phyloP scores from a whole-genome alignment of 1,140 invertebrate species.

The Agrilus planipennis region DNA sequence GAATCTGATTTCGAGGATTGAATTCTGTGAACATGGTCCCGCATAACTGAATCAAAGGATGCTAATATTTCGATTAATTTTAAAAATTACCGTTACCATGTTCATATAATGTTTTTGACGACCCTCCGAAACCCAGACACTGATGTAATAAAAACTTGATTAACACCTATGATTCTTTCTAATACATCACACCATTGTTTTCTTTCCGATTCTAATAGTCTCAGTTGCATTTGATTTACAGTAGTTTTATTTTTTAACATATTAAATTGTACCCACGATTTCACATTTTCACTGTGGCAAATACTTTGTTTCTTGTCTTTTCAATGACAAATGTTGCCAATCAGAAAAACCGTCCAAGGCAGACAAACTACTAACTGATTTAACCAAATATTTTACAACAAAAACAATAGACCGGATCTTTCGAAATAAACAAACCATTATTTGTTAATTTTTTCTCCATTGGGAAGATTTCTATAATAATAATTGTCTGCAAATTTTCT shows the following conservation, averaged over 20 bases:
- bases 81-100: no score
- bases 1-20: no score
- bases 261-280: constrained; percentile 11
- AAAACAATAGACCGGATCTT: constrained; percentile 17
- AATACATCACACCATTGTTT: no score
- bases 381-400: constrained; percentile 18
- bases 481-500: constrained; percentile 12
- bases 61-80: no score
- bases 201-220: no score
- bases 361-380: constrained; percentile 11
- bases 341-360: constrained; percentile 7
- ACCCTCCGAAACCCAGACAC: no score
- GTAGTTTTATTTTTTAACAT: not conserved
- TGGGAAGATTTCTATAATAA: constrained; percentile 11
- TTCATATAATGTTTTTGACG: no score
- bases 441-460: constrained; percentile 16
- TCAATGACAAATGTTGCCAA: constrained; percentile 6
- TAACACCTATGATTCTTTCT: no score
- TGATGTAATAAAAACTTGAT: no score
- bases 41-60: no score
- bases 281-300: constrained; percentile 8
- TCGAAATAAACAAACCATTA: constrained; percentile 15
- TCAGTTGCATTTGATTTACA: constrained; percentile 1
- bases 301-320: constrained; percentile 9
- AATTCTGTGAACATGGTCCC: no score